These are phyloP conservation scores for Rallus limicola DNA, from an alignment of 2,113 vertebrate genomes.

Conservation along the genomic window DNA sequence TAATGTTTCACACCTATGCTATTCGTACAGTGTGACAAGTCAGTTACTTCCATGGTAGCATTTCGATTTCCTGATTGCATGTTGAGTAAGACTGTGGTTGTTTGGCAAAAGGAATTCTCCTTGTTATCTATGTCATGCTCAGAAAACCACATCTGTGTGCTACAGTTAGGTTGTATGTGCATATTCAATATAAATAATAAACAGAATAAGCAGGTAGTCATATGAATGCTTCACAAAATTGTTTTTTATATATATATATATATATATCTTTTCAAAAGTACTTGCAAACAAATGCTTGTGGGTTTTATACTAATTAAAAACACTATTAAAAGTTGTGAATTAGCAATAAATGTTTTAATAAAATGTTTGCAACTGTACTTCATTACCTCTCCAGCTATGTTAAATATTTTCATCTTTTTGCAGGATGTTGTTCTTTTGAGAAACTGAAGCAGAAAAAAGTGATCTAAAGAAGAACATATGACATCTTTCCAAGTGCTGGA, in stretches of 20 bases:
- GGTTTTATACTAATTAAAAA: not conserved
- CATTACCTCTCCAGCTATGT: not conserved
- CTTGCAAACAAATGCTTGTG: not conserved
- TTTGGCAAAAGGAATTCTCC: not conserved
- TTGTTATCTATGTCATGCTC: not conserved
- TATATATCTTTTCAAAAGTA: not conserved
- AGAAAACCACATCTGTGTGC: not conserved
- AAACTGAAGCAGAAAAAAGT: conserved; percentile 9
- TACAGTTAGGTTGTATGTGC: not conserved
- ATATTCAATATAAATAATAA: not conserved
- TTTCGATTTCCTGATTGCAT: not conserved
- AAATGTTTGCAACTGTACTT: not conserved
- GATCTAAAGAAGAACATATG: conserved; percentile 34
- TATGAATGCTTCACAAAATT: not conserved
- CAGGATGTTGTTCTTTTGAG: not conserved
- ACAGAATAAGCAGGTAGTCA: not conserved
- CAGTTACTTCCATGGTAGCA: not conserved
- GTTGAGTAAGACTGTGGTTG: not conserved
- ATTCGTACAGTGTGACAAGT: not conserved
- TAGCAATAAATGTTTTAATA: not conserved
- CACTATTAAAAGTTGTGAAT: not conserved
- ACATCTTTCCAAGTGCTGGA: conserved; percentile 22
- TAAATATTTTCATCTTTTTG: conserved; percentile 12
- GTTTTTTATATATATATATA: not conserved
- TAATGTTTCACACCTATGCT: not conserved